Conservation (phyloP, 2,797 vertebrate genomes). For the Malacoraja senta region DNA sequence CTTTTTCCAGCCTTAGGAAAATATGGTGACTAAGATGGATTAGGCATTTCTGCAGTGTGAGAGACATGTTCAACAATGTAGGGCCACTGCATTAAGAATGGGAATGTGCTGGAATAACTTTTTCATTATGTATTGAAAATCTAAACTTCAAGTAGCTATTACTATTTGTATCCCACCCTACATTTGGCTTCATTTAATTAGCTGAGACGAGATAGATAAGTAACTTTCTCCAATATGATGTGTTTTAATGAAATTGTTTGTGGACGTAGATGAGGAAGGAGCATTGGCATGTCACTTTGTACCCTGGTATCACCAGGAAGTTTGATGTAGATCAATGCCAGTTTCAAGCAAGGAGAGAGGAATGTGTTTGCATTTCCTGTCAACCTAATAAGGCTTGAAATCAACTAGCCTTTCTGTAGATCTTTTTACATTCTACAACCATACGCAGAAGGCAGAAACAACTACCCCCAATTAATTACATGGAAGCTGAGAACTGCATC, state of each 20-base stretch:
- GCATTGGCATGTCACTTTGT: background rate
- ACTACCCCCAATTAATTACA: background rate
- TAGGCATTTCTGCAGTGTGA: background rate
- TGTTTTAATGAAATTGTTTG: background rate
- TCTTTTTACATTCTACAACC: background rate
- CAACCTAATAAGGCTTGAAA: background rate
- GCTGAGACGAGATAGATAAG: background rate
- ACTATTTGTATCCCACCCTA: background rate
- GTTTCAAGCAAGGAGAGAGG: background rate
- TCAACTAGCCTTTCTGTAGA: background rate
- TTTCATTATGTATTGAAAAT: background rate
- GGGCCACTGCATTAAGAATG: background rate
- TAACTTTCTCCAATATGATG: background rate
- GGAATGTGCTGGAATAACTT: background rate
- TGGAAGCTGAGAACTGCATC: background rate
- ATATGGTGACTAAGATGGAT: background rate
- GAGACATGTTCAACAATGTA: background rate
- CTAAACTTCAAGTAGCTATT: background rate
- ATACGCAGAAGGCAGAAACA: background rate
- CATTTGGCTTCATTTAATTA: background rate
- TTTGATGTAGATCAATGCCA: background rate
- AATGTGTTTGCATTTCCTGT: background rate
- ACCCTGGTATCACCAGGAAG: background rate
- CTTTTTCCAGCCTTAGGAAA: background rate
- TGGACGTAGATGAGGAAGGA: background rate